These are phyloP conservation scores for Drosophila sp. DNA, from an alignment of 1,140 invertebrate genomes.

Conservation along the genomic window DNA sequence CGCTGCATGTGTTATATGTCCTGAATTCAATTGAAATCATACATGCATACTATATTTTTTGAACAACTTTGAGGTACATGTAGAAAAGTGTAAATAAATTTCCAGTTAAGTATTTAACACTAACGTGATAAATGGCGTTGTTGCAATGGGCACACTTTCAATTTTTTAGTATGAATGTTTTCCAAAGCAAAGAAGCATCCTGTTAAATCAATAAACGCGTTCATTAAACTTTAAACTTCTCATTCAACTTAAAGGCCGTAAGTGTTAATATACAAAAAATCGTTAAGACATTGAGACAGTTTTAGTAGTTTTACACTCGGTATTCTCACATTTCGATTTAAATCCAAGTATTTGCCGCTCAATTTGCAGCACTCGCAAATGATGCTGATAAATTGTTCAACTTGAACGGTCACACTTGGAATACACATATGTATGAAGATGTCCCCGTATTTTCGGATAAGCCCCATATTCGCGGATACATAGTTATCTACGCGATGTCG, in stretches of 20 bases:
- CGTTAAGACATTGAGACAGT: too few species aligned
- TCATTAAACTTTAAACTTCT: too few species aligned
- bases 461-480: background rate
- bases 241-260: too few species aligned
- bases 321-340: too few species aligned
- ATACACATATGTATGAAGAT: background rate
- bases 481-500: slow-evolving; percentile 1
- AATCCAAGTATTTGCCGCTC: background rate
- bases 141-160: background rate
- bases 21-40: slow-evolving; percentile 17
- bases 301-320: too few species aligned
- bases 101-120: background rate
- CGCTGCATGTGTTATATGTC: slow-evolving; percentile 13
- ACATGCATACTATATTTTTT: slow-evolving; percentile 15
- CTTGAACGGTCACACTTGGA: too few species aligned
- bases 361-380: background rate
- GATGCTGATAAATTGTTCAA: background rate
- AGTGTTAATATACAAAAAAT: too few species aligned
- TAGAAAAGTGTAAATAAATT: slow-evolving; percentile 11
- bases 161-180: background rate
- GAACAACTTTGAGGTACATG: slow-evolving; percentile 1
- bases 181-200: too few species aligned
- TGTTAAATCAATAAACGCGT: too few species aligned
- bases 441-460: background rate
- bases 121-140: background rate